Conservation (phyloP, 2,888 invertebrate genomes). For the Plebejus anna region DNA sequence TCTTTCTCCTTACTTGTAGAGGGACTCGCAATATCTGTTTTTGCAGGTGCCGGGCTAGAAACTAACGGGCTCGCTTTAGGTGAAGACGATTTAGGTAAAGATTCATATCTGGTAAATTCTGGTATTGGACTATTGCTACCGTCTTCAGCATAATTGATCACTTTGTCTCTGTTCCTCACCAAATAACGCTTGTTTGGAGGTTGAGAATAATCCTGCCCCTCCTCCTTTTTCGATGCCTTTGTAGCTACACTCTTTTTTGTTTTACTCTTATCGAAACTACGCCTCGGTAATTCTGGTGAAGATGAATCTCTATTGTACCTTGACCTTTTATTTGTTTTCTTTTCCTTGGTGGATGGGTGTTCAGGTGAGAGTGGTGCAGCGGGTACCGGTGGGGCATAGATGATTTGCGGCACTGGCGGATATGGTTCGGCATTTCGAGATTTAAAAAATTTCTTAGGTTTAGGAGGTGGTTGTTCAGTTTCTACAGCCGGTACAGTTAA, state of each 20-base stretch:
- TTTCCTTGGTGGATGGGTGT: conserved; percentile 67
- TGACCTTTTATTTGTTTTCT: conserved; percentile 60
- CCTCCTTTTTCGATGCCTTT: conserved; percentile 71
- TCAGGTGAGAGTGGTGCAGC: conserved; percentile 71
- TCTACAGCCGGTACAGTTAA: conserved; percentile 76
- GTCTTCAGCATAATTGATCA: conserved; percentile 83
- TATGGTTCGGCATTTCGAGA: conserved; percentile 86
- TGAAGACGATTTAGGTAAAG: conserved; percentile 58
- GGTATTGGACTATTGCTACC: conserved; percentile 77
- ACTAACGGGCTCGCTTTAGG: conserved; percentile 71
- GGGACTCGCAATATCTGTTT: conserved; percentile 66
- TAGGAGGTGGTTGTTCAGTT: conserved; percentile 79
- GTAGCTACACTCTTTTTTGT: conserved; percentile 64
- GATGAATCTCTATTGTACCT: conserved; percentile 71
- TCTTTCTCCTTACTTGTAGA: conserved; percentile 67
- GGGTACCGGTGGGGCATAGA: conserved; percentile 72
- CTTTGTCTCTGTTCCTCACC: conserved; percentile 79
- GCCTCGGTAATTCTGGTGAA: conserved; percentile 70
- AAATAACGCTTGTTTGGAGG: conserved; percentile 75
- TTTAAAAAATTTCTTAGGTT: conserved; percentile 95
- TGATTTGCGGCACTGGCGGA: conserved; percentile 75
- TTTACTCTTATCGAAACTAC: conserved; percentile 67
- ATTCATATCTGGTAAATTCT: conserved; percentile 65
- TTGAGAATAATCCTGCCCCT: conserved; percentile 58
- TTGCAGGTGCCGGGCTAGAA: conserved; percentile 60